These are phyloP conservation scores for Drosophila melanica DNA, from an alignment of 1,140 invertebrate genomes.

Conservation along the genomic window DNA sequence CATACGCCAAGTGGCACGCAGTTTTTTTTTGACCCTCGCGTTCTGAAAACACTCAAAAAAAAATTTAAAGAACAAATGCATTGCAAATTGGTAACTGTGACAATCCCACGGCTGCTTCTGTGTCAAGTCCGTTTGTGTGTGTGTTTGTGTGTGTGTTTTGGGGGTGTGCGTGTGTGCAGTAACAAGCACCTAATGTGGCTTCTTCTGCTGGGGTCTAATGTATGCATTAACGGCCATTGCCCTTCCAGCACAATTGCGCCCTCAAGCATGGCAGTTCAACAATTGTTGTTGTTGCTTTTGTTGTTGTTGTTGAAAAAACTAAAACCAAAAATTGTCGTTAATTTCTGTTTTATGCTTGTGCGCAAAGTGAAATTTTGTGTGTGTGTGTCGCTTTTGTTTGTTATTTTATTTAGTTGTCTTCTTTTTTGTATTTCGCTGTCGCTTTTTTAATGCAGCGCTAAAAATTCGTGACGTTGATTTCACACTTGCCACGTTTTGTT, in stretches of 20 bases:
- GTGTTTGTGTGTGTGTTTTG: neutral
- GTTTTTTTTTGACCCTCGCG: slow-evolving; percentile 28
- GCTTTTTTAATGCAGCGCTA: slow-evolving; percentile 76
- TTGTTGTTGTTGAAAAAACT: slow-evolving; percentile 43
- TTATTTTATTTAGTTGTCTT: slow-evolving; percentile 1
- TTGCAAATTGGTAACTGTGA: slow-evolving; percentile 45
- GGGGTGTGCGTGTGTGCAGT: slow-evolving; percentile 26
- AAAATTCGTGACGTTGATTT: slow-evolving; percentile 74
- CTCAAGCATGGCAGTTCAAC: slow-evolving; percentile 67
- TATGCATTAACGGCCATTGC: slow-evolving; percentile 53
- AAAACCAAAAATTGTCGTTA: slow-evolving; percentile 72
- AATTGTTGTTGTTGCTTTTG: slow-evolving; percentile 14
- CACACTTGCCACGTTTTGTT: slow-evolving; percentile 71
- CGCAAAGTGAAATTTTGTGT: slow-evolving; percentile 73
- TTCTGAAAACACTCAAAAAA: neutral
- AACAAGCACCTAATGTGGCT: slow-evolving; percentile 72
- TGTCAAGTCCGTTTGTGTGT: slow-evolving; percentile 46
- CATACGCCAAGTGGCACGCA: slow-evolving; percentile 64
- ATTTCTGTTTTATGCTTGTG: slow-evolving; percentile 50
- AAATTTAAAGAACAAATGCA: slow-evolving; percentile 1
- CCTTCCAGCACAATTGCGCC: slow-evolving; percentile 75
- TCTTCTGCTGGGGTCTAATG: slow-evolving; percentile 40
- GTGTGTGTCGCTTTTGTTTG: slow-evolving; percentile 47
- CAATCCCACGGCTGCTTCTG: slow-evolving; percentile 47
- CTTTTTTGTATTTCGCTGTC: slow-evolving; percentile 16